Evolutionary conservation across 2,113 vertebrate genomes (phyloP).

Genomic region (Monopterus albus): DNA sequence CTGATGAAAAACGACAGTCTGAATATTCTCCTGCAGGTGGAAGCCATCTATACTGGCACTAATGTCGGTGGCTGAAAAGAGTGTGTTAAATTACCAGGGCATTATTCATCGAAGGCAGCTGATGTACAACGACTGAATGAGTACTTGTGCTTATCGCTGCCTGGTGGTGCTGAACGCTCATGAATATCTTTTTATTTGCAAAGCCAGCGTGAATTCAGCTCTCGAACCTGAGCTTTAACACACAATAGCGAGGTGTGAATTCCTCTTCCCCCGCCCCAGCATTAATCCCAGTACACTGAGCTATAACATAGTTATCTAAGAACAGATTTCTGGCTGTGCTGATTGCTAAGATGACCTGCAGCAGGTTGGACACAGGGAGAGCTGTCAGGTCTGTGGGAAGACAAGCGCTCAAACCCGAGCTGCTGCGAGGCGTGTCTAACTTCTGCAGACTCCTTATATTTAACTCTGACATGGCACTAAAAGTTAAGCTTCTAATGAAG

Average conservation of each 20-base stretch:
- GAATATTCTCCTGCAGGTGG: slow-evolving; percentile 55
- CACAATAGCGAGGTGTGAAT: slow-evolving; percentile 59
- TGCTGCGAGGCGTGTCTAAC: neutral
- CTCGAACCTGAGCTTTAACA: slow-evolving; percentile 40
- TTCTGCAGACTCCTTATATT: neutral
- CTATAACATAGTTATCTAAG: too few species aligned
- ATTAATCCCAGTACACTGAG: too few species aligned
- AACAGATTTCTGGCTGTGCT: too few species aligned
- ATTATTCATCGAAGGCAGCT: slow-evolving; percentile 39
- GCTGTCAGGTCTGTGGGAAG: too few species aligned
- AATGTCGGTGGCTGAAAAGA: slow-evolving; percentile 17
- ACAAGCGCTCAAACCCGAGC: too few species aligned
- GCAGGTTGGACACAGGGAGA: neutral
- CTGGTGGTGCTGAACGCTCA: slow-evolving; percentile 29
- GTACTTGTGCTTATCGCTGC: slow-evolving; percentile 28
- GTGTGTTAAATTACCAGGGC: slow-evolving; percentile 30
- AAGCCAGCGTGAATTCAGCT: slow-evolving; percentile 21
- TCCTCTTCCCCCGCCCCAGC: too few species aligned
- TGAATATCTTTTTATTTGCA: slow-evolving; percentile 57
- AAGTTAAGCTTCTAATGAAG: neutral
- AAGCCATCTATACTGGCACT: neutral
- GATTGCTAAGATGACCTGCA: too few species aligned
- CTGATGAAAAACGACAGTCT: slow-evolving; percentile 30
- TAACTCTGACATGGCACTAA: too few species aligned
- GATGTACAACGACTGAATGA: slow-evolving; percentile 9